Evolutionary conservation across 2,888 invertebrate species (phyloP).

Genomic region (Dexiosoma caninum): DNA sequence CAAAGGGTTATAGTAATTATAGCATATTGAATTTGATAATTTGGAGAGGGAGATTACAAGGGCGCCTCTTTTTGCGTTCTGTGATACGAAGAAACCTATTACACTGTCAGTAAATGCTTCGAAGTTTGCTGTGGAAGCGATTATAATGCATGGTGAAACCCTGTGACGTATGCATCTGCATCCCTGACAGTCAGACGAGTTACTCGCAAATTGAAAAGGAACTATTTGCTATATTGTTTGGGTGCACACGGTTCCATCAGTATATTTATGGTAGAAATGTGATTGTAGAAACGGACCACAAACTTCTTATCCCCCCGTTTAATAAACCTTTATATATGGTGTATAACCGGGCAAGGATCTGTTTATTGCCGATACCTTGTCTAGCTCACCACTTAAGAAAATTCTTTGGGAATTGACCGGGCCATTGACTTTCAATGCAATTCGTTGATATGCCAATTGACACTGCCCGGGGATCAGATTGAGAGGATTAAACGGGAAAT

Average conservation of each 20-base stretch:
- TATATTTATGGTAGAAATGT: slow-evolving; percentile 17
- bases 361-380: slow-evolving; percentile 24
- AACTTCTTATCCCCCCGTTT: slow-evolving; percentile 23
- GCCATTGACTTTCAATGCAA: slow-evolving; percentile 9
- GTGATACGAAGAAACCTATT: neutral
- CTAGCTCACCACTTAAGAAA: slow-evolving; percentile 9
- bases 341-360: slow-evolving; percentile 31
- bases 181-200: neutral
- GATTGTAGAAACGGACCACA: slow-evolving; percentile 28
- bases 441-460: too few species aligned
- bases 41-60: too few species aligned
- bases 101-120: slow-evolving; percentile 31
- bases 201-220: neutral
- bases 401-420: neutral
- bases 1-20: too few species aligned
- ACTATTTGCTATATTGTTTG: neutral
- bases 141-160: too few species aligned
- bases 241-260: neutral
- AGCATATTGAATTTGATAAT: neutral
- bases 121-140: slow-evolving; percentile 39
- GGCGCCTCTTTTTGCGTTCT: too few species aligned
- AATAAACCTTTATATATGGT: slow-evolving; percentile 15
- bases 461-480: neutral
- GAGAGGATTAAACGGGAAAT: neutral
- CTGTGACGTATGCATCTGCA: neutral